phyloP scores from a whole-genome alignment of 2,113 vertebrate genomes.

The Xiphorhynchus elegans region DNA sequence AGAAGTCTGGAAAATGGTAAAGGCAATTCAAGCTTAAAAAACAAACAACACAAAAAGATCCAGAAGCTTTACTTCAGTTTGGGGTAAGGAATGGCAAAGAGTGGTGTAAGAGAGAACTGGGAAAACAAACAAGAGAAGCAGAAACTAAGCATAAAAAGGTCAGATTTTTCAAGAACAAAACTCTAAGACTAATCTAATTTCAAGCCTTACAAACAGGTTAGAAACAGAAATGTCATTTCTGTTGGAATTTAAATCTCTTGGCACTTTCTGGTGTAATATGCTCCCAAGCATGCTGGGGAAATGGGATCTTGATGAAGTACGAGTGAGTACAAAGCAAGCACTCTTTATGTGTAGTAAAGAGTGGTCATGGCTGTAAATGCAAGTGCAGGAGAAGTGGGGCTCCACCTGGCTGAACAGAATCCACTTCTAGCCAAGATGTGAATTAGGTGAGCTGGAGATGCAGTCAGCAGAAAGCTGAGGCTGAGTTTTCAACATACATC shows the following conservation, averaged over 20 bases:
- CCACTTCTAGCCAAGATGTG: neutral
- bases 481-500: neutral
- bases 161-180: neutral
- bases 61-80: neutral
- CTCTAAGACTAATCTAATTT: neutral
- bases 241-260: neutral
- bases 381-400: neutral
- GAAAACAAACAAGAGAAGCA: neutral
- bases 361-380: neutral
- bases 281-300: neutral
- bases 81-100: neutral
- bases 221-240: neutral
- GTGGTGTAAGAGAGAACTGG: neutral
- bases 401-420: neutral
- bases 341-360: neutral
- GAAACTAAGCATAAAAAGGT: neutral
- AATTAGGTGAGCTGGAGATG: neutral
- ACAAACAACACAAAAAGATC: neutral
- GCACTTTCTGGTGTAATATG: neutral
- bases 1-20: constrained; percentile 18
- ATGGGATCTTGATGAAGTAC: neutral
- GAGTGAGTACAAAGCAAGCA: neutral
- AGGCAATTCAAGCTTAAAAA: constrained; percentile 23
- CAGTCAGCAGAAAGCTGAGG: neutral
- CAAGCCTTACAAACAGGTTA: neutral